phyloP scores from a whole-genome alignment of 1,140 invertebrate species.

The Arctopsyche grandis region DNA sequence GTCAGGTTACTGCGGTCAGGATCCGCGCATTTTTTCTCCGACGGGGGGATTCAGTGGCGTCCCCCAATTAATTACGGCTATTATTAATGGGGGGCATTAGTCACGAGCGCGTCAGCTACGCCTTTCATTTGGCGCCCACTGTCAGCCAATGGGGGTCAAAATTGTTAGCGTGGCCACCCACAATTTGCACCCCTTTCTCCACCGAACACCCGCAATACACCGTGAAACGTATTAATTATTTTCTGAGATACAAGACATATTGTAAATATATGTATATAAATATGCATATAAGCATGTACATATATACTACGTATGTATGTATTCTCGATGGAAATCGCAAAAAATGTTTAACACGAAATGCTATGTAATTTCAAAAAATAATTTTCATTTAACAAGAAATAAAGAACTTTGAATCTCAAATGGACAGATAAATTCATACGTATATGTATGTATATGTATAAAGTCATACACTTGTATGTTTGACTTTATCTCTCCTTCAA shows the following conservation, averaged over 20 bases:
- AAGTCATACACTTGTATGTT: no score
- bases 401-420: no score
- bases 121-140: conserved; percentile 50
- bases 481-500: no score
- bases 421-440: no score
- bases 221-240: conserved; percentile 25
- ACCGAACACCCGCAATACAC: background rate
- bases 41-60: background rate
- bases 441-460: no score
- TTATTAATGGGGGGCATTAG: conserved; percentile 55
- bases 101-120: conserved; percentile 51
- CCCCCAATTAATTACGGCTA: conserved; percentile 53
- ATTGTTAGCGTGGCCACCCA: conserved; percentile 35
- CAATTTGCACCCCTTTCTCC: background rate
- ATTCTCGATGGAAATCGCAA: no score
- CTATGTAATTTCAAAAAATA: no score
- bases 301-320: conserved; percentile 55
- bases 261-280: background rate
- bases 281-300: conserved; percentile 33
- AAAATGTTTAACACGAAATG: no score
- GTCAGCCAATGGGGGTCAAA: conserved; percentile 51
- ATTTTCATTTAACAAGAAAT: no score
- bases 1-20: conserved; percentile 26
- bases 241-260: background rate
- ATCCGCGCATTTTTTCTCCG: conserved; percentile 37